A percentile compares a stretch with the other conserved stretches of the same genome.
Evolutionary conservation across 1,140 invertebrate species (phyloP).

Genomic region (Hetaerina americana): DNA sequence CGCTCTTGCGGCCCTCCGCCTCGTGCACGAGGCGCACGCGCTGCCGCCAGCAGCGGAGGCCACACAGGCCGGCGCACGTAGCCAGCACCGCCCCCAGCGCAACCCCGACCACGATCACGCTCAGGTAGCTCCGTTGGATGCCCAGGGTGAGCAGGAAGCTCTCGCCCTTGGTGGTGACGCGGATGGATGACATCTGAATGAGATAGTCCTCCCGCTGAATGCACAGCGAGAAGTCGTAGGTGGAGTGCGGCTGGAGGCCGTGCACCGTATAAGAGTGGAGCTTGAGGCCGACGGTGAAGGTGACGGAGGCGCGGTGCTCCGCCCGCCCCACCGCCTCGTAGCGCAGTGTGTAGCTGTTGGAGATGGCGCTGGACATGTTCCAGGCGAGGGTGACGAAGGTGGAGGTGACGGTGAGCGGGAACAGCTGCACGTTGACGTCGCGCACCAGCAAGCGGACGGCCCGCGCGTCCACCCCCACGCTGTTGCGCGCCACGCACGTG

Average conservation of each 20-base stretch:
- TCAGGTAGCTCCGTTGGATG: constrained; percentile 15
- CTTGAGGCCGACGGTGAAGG: constrained; percentile 14
- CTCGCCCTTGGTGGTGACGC: constrained; percentile 15
- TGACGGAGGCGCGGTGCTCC: constrained; percentile 3
- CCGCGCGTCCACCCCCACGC: constrained; percentile 1
- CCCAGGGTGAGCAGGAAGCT: constrained; percentile 16
- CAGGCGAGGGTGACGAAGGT: constrained; percentile 19
- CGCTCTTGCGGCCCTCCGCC: constrained; percentile 5
- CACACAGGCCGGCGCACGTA: constrained; percentile 9
- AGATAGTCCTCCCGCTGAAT: constrained; percentile 14
- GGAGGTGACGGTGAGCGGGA: constrained; percentile 16
- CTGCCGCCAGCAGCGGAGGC: not conserved
- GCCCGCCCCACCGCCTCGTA: constrained; percentile 12
- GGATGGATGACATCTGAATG: constrained; percentile 13
- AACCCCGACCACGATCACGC: constrained; percentile 7
- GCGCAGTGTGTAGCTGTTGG: constrained; percentile 15
- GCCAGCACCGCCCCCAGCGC: constrained; percentile 5
- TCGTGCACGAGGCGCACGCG: not conserved
- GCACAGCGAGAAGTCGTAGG: constrained; percentile 16
- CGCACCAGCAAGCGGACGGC: constrained; percentile 7
- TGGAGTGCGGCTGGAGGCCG: constrained; percentile 15
- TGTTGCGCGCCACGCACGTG: constrained; percentile 7
- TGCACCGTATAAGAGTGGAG: constrained; percentile 19
- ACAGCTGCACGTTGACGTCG: constrained; percentile 15
- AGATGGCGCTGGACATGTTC: constrained; percentile 15